A percentile compares a stretch with the other conserved stretches of the same genome.
phyloP scores from a whole-genome alignment of 2,113 vertebrate genomes.

The Uria aalge region DNA sequence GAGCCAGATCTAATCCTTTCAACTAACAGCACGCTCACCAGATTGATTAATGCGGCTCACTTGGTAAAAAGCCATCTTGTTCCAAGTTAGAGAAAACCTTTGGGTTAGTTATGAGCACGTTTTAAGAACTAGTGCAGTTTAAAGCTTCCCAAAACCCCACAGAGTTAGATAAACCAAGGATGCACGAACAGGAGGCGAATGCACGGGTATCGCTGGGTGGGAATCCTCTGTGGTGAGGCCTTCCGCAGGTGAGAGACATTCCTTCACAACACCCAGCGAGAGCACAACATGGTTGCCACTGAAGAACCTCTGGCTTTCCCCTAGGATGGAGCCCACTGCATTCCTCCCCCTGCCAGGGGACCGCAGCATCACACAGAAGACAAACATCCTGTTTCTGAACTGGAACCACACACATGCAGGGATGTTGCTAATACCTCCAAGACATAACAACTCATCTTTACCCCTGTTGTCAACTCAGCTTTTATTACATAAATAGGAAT shows the following conservation, averaged over 20 bases:
- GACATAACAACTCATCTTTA: fast-evolving
- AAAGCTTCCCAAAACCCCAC: neutral
- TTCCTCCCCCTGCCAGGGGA: neutral
- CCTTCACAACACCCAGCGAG: neutral
- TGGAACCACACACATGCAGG: fast-evolving
- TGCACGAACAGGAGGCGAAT: neutral
- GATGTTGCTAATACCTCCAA: neutral
- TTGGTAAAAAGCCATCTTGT: neutral
- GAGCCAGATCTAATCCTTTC: neutral
- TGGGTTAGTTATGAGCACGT: neutral
- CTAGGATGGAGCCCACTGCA: neutral
- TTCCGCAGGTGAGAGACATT: neutral
- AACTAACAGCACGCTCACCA: neutral
- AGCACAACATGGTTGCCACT: fast-evolving
- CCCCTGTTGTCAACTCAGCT: neutral
- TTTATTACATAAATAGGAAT: neutral
- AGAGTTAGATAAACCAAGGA: neutral
- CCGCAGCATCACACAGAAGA: neutral
- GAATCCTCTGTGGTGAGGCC: neutral
- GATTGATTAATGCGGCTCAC: neutral
- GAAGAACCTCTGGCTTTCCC: neutral
- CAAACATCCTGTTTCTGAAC: neutral
- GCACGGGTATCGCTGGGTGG: neutral
- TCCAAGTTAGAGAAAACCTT: neutral
- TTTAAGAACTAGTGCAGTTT: neutral